These are phyloP conservation scores for Volucella zonaria DNA, from an alignment of 2,888 invertebrate genomes.

Conservation along the genomic window DNA sequence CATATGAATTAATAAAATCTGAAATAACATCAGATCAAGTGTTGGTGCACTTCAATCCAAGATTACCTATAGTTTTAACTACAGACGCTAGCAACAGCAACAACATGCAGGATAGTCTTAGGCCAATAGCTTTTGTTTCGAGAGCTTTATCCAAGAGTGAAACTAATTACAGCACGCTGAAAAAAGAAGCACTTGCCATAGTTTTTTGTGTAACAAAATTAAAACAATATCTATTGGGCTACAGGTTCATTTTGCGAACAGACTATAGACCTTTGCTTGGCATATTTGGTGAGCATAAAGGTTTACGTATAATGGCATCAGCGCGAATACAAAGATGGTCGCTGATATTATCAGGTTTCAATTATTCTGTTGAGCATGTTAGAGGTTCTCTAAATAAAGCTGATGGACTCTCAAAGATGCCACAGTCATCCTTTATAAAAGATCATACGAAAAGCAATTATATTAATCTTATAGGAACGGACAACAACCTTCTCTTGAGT, in stretches of 20 bases:
- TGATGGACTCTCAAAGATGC: conserved; percentile 23
- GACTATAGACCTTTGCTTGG: conserved; percentile 66
- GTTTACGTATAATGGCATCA: conserved; percentile 63
- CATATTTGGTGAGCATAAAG: conserved; percentile 64
- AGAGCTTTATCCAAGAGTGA: conserved; percentile 32
- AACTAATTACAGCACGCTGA: conserved; percentile 21
- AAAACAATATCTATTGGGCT: conserved; percentile 62
- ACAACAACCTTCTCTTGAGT: conserved; percentile 36
- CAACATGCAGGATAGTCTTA: conserved; percentile 2
- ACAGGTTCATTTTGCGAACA: conserved; percentile 54
- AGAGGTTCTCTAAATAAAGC: conserved; percentile 26
- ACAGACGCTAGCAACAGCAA: conserved; percentile 39
- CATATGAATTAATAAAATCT: conserved; percentile 35
- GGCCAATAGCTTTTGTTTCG: conserved; percentile 34
- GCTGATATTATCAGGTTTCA: conserved; percentile 33
- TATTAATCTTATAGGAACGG: conserved; percentile 47
- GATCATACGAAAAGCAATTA: conserved; percentile 37
- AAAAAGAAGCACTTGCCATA: conserved; percentile 52
- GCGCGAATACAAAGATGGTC: conserved; percentile 44
- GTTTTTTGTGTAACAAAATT: conserved; percentile 65
- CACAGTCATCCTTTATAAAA: neutral
- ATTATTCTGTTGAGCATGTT: conserved; percentile 29
- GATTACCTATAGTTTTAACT: conserved; percentile 22
- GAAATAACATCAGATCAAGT: conserved; percentile 38
- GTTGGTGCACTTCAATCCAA: conserved; percentile 41